Percentiles rank a stretch among this genome's conserved stretches.
Conservation (phyloP, 2,113 vertebrate species). For the Chionomys nivalis region DNA sequence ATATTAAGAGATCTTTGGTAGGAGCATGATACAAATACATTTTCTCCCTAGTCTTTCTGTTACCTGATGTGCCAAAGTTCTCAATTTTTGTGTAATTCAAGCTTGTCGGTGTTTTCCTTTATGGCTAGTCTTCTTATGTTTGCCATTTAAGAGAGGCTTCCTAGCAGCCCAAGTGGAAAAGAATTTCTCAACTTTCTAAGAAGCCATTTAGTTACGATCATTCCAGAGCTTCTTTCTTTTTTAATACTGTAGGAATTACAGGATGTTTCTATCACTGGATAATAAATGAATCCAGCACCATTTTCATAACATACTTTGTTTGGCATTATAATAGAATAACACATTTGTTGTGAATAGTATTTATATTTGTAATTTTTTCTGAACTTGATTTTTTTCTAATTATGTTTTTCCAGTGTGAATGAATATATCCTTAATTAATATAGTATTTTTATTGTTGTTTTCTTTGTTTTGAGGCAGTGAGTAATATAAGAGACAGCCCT, state of each 20-base stretch:
- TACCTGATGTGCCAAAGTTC: background rate
- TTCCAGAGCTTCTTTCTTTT: background rate
- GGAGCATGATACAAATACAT: background rate
- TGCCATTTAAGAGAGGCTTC: conserved; percentile 30
- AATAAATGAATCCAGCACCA: background rate
- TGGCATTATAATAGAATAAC: background rate
- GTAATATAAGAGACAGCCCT: background rate
- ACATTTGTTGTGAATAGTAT: background rate
- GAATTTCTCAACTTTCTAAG: background rate
- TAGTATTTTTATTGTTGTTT: background rate
- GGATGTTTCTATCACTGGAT: background rate
- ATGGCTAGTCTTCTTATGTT: background rate
- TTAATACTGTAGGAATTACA: background rate
- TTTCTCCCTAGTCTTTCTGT: background rate
- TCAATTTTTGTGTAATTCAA: conserved; percentile 17
- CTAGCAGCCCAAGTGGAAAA: background rate
- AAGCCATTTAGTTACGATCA: background rate
- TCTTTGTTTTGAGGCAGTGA: background rate
- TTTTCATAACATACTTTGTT: background rate
- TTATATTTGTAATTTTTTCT: background rate
- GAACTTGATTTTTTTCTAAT: background rate
- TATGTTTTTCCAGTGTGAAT: background rate
- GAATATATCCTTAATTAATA: background rate
- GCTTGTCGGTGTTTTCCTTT: background rate
- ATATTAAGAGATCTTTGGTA: background rate